A percentile compares a stretch with the other conserved stretches of the same genome.
Conservation (phyloP, 2,797 vertebrate species). For the Rhinogobio ventralis region DNA sequence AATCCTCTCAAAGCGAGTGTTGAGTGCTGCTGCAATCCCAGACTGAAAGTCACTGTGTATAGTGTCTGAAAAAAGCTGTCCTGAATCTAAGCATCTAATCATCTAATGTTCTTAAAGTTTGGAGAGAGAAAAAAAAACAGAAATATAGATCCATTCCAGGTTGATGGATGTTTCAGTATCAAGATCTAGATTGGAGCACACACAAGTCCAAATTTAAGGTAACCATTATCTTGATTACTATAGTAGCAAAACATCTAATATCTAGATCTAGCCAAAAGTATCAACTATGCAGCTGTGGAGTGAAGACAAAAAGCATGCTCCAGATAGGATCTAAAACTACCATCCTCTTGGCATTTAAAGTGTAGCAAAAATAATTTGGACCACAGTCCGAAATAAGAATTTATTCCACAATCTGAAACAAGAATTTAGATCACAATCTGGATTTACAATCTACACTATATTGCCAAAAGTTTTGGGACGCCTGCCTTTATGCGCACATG, state of each 20-base stretch:
- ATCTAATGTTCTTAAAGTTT: not conserved
- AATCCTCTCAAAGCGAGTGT: not conserved
- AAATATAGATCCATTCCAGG: not conserved
- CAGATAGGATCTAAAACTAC: not conserved
- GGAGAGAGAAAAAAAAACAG: not conserved
- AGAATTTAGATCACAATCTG: not conserved
- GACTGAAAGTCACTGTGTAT: not conserved
- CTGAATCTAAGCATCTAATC: not conserved
- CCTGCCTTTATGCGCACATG: too few species aligned
- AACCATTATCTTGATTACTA: not conserved
- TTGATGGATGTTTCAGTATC: not conserved
- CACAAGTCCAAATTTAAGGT: not conserved
- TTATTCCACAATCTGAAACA: not conserved
- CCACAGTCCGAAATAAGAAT: not conserved
- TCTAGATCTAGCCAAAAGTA: not conserved
- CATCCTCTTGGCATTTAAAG: not conserved
- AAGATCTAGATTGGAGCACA: not conserved
- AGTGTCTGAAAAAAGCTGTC: too few species aligned
- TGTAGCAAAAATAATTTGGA: not conserved
- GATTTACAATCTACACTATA: not conserved
- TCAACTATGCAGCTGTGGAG: not conserved
- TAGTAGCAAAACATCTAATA: not conserved
- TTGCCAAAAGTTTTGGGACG: too few species aligned
- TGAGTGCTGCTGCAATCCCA: not conserved
- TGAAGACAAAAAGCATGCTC: not conserved